Evolutionary conservation across 2,797 vertebrate genomes (phyloP).

Genomic region (Cirrhinus molitorella): DNA sequence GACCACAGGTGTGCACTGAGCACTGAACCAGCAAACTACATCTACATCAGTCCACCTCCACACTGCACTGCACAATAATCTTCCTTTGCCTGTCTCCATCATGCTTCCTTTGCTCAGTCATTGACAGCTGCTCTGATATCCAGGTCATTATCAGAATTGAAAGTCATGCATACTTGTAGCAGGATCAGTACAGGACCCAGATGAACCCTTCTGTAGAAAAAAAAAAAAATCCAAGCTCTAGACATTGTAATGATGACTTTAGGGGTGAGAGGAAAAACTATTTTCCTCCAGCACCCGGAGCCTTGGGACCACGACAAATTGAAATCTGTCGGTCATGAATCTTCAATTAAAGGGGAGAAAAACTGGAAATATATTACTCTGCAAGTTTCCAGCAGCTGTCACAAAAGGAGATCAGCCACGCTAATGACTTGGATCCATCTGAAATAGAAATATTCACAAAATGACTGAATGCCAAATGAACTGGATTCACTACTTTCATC

Average conservation of each 20-base stretch:
- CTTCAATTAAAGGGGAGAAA: slow-evolving; percentile 71
- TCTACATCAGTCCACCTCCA: slow-evolving; percentile 43
- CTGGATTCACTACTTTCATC: slow-evolving; percentile 12
- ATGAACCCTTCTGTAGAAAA: background rate
- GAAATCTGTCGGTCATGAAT: slow-evolving; percentile 70
- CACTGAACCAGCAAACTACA: slow-evolving; percentile 54
- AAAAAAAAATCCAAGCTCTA: background rate
- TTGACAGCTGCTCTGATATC: slow-evolving; percentile 5
- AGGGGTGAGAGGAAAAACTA: slow-evolving; percentile 64
- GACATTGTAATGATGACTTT: background rate
- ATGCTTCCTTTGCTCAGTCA: slow-evolving; percentile 19
- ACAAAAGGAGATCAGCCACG: slow-evolving; percentile 64
- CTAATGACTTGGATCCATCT: slow-evolving; percentile 65
- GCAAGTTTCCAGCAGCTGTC: slow-evolving; percentile 61
- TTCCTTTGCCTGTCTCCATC: background rate
- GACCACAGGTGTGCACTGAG: slow-evolving; percentile 52
- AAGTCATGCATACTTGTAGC: background rate
- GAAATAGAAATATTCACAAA: slow-evolving; percentile 61
- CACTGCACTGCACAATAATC: slow-evolving; percentile 15
- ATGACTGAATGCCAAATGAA: slow-evolving; percentile 34
- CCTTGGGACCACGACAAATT: slow-evolving; percentile 64
- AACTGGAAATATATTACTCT: slow-evolving; percentile 63
- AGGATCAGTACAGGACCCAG: background rate
- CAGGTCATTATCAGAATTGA: background rate
- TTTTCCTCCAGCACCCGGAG: slow-evolving; percentile 68